Evolutionary conservation across 2,797 vertebrate genomes (phyloP).

Genomic region (Trachops cirrhosus): DNA sequence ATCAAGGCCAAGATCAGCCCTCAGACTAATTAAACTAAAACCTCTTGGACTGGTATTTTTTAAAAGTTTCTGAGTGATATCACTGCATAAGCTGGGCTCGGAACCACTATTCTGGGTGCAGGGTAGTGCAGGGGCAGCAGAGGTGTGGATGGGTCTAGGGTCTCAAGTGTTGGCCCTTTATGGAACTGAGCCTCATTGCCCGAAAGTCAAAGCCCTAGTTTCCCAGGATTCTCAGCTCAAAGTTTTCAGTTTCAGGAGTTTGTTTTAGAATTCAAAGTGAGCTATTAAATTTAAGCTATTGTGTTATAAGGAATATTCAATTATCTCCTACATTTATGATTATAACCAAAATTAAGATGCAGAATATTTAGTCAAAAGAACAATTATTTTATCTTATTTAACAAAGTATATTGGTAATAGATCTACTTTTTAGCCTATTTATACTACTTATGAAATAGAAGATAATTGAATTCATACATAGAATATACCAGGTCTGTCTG

Average conservation of each 20-base stretch:
- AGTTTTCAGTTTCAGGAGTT: not conserved
- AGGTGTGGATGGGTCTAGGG: not conserved
- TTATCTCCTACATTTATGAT: not conserved
- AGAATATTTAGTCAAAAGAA: not conserved
- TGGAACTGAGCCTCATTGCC: not conserved
- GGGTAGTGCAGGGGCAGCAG: too few species aligned
- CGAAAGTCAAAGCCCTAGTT: not conserved
- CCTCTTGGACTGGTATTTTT: not conserved
- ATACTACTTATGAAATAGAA: not conserved
- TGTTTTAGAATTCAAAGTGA: constrained; percentile 3
- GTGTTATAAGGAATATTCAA: not conserved
- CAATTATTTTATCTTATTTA: not conserved
- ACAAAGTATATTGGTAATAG: not conserved
- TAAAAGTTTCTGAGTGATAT: not conserved
- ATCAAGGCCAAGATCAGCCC: not conserved
- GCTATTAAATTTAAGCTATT: not conserved
- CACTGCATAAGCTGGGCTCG: not conserved
- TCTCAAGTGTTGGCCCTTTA: not conserved
- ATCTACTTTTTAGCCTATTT: not conserved
- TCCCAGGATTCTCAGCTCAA: not conserved
- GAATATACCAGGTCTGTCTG: not conserved
- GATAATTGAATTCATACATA: not conserved
- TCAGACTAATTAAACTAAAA: not conserved
- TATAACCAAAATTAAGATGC: not conserved
- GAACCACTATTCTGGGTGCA: not conserved